Percentiles rank a stretch among this genome's conserved stretches.
phyloP scores from a whole-genome alignment of 2,113 vertebrate genomes.

The Gasterosteus nipponicus region DNA sequence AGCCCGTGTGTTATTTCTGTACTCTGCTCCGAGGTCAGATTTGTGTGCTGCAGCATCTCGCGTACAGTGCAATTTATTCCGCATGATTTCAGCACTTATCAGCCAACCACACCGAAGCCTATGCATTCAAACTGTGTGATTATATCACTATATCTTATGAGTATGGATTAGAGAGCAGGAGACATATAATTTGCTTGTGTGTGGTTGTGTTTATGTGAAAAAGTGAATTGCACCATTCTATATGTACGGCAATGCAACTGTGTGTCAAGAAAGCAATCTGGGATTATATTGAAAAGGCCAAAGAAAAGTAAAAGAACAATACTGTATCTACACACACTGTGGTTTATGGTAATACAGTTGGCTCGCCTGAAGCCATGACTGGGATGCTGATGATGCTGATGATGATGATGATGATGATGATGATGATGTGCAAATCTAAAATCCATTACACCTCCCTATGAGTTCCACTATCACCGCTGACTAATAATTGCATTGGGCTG shows the following conservation, averaged over 20 bases:
- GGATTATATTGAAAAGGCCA: constrained; percentile 29
- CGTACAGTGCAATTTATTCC: constrained; percentile 52
- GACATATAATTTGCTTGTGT: constrained; percentile 23
- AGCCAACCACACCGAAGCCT: constrained; percentile 27
- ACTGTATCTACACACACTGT: constrained; percentile 25
- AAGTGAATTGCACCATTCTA: background rate
- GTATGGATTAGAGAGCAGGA: constrained; percentile 43
- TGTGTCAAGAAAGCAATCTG: constrained; percentile 3
- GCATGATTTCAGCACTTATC: constrained; percentile 58
- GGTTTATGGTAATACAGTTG: constrained; percentile 44
- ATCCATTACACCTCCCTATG: constrained; percentile 73
- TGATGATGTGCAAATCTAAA: constrained; percentile 79
- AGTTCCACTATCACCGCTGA: constrained; percentile 71
- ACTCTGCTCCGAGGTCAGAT: constrained; percentile 49
- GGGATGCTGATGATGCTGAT: constrained; percentile 6
- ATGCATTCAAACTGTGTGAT: constrained; percentile 49
- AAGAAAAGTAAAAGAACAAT: constrained; percentile 8
- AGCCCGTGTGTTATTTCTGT: constrained; percentile 51
- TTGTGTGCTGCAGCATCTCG: constrained; percentile 23
- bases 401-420: constrained; percentile 69
- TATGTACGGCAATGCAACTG: background rate
- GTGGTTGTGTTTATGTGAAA: background rate
- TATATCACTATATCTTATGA: constrained; percentile 24
- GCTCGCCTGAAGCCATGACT: constrained; percentile 33
- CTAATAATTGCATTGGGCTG: constrained; percentile 73